Base-by-base conservation (phyloP, 2,797 vertebrate genomes). In the Lacerta viridis region DNA sequence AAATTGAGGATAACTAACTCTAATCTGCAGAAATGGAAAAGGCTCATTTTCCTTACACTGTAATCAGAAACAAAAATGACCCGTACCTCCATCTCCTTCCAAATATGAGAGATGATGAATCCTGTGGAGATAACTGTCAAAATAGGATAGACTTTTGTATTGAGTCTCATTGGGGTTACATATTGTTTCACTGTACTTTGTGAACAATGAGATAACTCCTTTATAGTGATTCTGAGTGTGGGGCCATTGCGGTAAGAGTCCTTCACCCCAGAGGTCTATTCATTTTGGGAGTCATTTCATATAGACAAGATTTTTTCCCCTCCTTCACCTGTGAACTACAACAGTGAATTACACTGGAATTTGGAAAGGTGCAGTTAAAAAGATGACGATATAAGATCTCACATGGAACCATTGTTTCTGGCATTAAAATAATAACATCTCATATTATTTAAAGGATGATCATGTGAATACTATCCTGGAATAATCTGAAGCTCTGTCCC, bases 1-100 rank as follows among this genome's bases (percentile, higher is more conserved):
- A 85, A 85, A 50, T 66, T 75, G 69, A 29, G 50, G 36, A 81
- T 74, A 87, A 81, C 36, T 74, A 74, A 85, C n/a, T 85, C 15
- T 78, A 66, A 85, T 75, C 69, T 89, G 25, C 68, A 89, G 77
- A 80, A 89, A 85, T 89, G 69, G 61, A 50, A 80, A 89, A 80
- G 55, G 41, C 25, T 64, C 83, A 81, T 66, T 85, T 85, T 75
- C 72, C 69, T 46, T 80, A 80, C 83, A 75, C 77, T 89, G 69
- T 85, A 81, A 75, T 81, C 83, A 75, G 61, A 85, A 85, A 66
- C 50, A 64, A 66, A 80, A 89, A 66, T 75, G 76, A 17, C 41
- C 77, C 72, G 39, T 74, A 39, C 55, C 61, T 75, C 41, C 33
- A 81, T 85, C 61, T 76, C 69, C 66, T 89, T 80, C 59, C 69